Evolutionary conservation across 2,888 invertebrate species (phyloP).

Genomic region (Gibbula magus): DNA sequence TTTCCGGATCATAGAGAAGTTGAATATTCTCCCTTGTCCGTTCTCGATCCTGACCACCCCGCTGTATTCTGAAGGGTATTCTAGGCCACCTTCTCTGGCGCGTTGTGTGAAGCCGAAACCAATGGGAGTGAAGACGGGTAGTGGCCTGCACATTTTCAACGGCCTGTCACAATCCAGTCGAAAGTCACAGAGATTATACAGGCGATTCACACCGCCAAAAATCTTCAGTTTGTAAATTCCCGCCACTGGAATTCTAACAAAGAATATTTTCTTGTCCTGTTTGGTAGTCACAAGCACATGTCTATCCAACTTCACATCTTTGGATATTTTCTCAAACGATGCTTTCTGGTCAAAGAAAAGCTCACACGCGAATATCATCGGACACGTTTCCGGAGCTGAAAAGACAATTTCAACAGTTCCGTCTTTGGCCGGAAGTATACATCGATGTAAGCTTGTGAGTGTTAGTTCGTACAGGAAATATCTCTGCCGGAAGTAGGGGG

Average conservation of each 20-base stretch:
- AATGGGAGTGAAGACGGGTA: not conserved
- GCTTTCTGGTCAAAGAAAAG: slow-evolving; percentile 18
- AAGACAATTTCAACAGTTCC: slow-evolving; percentile 39
- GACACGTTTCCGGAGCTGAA: not conserved
- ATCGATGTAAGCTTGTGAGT: slow-evolving; percentile 35
- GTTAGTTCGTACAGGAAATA: slow-evolving; percentile 50
- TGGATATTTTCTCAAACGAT: slow-evolving; percentile 3
- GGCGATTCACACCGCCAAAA: not conserved
- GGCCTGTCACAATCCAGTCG: slow-evolving; percentile 16
- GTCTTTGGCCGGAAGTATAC: slow-evolving; percentile 37
- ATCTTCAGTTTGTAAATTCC: slow-evolving; percentile 41
- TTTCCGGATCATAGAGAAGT: slow-evolving; percentile 41
- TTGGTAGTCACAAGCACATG: slow-evolving; percentile 49
- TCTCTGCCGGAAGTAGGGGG: slow-evolving; percentile 50
- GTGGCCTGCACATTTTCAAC: not conserved
- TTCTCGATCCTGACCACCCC: slow-evolving; percentile 42
- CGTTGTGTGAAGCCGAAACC: slow-evolving; percentile 22
- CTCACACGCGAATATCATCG: slow-evolving; percentile 10
- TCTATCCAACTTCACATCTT: slow-evolving; percentile 17
- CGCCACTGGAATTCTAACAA: slow-evolving; percentile 44
- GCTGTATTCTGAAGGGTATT: slow-evolving; percentile 16
- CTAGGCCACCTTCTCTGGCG: not conserved
- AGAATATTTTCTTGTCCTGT: slow-evolving; percentile 42
- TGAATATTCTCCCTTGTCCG: slow-evolving; percentile 39
- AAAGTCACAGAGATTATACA: slow-evolving; percentile 3